Evolutionary conservation across 1,140 invertebrate species (phyloP).

Genomic region (Drosophila tristis): DNA sequence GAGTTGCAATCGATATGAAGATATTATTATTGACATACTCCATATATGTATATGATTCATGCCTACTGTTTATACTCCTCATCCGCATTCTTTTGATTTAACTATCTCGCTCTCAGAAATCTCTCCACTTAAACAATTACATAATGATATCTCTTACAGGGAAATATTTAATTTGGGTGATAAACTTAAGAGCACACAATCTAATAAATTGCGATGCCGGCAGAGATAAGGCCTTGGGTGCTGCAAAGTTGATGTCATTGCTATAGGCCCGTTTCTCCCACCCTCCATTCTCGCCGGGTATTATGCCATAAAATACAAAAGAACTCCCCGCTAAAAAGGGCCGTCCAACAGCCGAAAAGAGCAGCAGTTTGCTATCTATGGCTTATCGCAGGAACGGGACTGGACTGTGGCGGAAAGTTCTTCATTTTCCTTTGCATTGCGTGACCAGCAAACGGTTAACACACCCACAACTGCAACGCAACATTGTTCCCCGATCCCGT

Average conservation of each 20-base stretch:
- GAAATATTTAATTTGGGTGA: slow-evolving; percentile 54
- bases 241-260: slow-evolving; percentile 52
- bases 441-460: slow-evolving; percentile 56
- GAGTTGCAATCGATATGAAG: slow-evolving; percentile 33
- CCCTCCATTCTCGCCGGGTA: background rate
- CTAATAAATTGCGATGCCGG: slow-evolving; percentile 62
- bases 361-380: slow-evolving; percentile 21
- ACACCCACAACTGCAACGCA: slow-evolving; percentile 66
- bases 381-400: slow-evolving; percentile 26
- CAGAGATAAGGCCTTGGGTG: slow-evolving; percentile 43
- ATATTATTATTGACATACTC: slow-evolving; percentile 2
- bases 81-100: background rate
- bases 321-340: slow-evolving; percentile 19
- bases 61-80: background rate
- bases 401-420: slow-evolving; percentile 31
- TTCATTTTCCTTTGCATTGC: slow-evolving; percentile 62
- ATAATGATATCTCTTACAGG: slow-evolving; percentile 19
- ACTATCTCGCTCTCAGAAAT: slow-evolving; percentile 8
- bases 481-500: background rate
- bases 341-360: slow-evolving; percentile 4
- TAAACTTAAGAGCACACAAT: slow-evolving; percentile 55
- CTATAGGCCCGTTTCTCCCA: slow-evolving; percentile 1
- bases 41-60: background rate
- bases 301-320: slow-evolving; percentile 36
- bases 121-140: slow-evolving; percentile 26